Base-by-base conservation (phyloP, 2,113 vertebrate genomes). In the Pseudolaguvia tuberculata region DNA sequence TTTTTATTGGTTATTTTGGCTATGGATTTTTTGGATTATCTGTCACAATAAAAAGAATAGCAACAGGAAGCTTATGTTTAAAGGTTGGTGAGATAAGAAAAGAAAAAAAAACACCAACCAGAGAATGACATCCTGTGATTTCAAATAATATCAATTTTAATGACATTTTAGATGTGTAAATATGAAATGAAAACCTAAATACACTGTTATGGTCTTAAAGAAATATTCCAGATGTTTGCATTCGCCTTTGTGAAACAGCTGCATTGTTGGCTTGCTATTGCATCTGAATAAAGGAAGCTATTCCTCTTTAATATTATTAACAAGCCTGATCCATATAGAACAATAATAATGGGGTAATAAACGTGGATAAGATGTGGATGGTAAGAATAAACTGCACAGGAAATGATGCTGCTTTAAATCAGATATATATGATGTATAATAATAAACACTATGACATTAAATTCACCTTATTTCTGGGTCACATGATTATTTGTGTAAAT, bases 271-370 rank as follows among this genome's bases (percentile, higher is more conserved):
- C 39, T 42, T 42, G 39, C 39, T 42, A 42, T 42, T 42, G 4
- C 39, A 35, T 3, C 31, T 35, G 3, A 35, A 4, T 35, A 7
- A 42, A 6, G 8, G 39, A 42, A 42, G 39, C 39, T 42, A 7
- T 6, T 42, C 5, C 4, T 8, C 4, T 8, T 42, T 42, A 9
- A 42, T 6, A 6, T 29, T 18, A 61, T 80, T 82, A 79, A 83
- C 66, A 70, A 79, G 70, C 78, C 58, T 56, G 25, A 20, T 31
- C 18, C 42, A 12, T 1, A 8, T 6, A n/a, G 11, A 42, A 4
- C 20, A 10, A 15, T n/a, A 9, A 25, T 23, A 45, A 23, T 23
- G 14, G 4, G 52, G 39, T 21, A n/a, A 45, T 21, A 6, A 45
- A 59, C 31, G 4, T 3, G 4, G 1, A 42, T 42, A 42, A 63